These are phyloP conservation scores for Andrena cerasifolii DNA, from an alignment of 1,140 invertebrate species.

Conservation along the genomic window DNA sequence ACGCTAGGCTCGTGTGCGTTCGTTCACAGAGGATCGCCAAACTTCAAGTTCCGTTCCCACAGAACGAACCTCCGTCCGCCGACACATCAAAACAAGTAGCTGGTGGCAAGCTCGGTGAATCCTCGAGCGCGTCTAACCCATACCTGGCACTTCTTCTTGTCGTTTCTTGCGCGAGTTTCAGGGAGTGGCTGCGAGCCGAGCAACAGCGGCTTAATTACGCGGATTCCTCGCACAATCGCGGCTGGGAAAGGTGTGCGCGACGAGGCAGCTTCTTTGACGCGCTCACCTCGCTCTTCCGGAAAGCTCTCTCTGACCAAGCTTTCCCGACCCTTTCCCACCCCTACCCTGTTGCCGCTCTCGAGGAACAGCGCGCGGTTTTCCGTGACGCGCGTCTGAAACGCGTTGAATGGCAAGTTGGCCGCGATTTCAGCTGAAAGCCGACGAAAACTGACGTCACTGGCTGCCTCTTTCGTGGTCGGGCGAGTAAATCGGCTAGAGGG, in stretches of 20 bases:
- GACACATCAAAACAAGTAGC: background rate
- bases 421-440: constrained; percentile 7
- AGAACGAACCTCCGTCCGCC: no score
- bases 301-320: constrained; percentile 44
- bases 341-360: no score
- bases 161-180: constrained; percentile 54
- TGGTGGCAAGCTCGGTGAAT: constrained; percentile 12
- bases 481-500: constrained; percentile 42
- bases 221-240: constrained; percentile 48
- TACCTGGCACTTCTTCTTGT: constrained; percentile 30
- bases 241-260: constrained; percentile 42
- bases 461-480: background rate
- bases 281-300: constrained; percentile 34
- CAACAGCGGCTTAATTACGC: constrained; percentile 66
- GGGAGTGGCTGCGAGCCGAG: constrained; percentile 60
- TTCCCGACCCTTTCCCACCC: background rate
- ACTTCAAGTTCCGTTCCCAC: background rate
- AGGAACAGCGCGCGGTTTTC: constrained; percentile 20
- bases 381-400: constrained; percentile 15
- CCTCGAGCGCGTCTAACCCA: constrained; percentile 34
- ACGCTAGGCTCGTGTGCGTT: no score
- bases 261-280: constrained; percentile 51
- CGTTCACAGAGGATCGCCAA: background rate
- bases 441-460: constrained; percentile 12
- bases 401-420: constrained; percentile 32